These are phyloP conservation scores for Cyanoderma ruficeps DNA, from an alignment of 2,113 vertebrate species.

Conservation along the genomic window DNA sequence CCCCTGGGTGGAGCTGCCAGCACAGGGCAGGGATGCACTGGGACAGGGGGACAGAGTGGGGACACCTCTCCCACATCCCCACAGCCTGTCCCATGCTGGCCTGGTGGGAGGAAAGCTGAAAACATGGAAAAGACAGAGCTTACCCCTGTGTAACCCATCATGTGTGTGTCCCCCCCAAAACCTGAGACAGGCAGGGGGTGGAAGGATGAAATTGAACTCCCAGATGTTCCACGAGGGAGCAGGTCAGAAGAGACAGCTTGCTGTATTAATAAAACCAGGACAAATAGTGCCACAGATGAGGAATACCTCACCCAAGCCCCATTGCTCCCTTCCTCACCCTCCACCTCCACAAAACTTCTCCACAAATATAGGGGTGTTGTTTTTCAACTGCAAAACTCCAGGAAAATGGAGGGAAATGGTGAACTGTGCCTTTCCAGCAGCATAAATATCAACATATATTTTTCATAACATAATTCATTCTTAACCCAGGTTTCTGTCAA, in stretches of 20 bases:
- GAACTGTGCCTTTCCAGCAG: neutral
- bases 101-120: neutral
- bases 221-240: neutral
- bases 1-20: neutral
- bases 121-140: rapidly evolving
- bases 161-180: neutral
- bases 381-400: neutral
- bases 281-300: neutral
- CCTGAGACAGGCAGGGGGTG: neutral
- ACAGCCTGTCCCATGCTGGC: rapidly evolving
- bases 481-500: neutral
- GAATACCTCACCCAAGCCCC: neutral
- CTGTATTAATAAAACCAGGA: neutral
- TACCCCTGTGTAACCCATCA: neutral
- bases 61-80: neutral
- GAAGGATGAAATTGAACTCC: neutral
- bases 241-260: neutral
- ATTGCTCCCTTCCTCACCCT: neutral
- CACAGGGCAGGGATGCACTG: neutral
- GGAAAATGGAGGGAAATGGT: neutral
- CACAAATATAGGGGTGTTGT: neutral
- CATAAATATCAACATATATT: neutral
- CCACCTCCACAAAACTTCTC: neutral
- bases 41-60: neutral
- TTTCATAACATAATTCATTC: neutral